Conservation (phyloP, 2,113 vertebrate genomes). For the Helogale parvula region DNA sequence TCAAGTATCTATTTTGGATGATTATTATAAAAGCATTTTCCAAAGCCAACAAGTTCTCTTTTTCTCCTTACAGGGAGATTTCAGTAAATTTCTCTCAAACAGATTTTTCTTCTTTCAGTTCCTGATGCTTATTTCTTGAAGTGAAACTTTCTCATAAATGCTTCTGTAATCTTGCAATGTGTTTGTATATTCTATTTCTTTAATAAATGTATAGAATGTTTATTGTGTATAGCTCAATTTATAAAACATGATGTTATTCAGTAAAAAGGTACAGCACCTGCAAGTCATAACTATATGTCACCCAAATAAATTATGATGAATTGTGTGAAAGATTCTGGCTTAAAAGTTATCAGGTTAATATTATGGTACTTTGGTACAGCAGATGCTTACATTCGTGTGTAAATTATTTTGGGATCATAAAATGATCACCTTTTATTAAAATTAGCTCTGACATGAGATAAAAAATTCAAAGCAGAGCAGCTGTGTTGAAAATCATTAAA, state of each 20-base stretch:
- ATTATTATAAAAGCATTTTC: neutral
- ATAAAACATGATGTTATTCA: neutral
- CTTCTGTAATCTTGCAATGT: neutral
- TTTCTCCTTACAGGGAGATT: neutral
- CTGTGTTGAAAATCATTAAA: slow-evolving; percentile 23
- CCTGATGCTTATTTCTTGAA: neutral
- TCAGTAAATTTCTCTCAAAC: neutral
- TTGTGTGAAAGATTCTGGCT: slow-evolving; percentile 33
- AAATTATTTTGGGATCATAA: slow-evolving; percentile 34
- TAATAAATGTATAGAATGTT: neutral
- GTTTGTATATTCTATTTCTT: neutral
- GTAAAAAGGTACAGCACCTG: slow-evolving; percentile 48
- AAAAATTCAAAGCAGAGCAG: slow-evolving; percentile 19
- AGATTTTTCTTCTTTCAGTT: neutral
- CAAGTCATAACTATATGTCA: slow-evolving; percentile 63
- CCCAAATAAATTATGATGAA: slow-evolving; percentile 72
- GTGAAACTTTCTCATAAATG: neutral
- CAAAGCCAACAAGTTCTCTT: neutral
- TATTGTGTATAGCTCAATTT: neutral
- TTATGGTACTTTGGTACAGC: neutral
- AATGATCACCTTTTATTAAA: slow-evolving; percentile 41
- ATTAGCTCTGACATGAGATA: neutral
- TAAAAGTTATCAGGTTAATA: neutral
- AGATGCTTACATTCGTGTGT: neutral
- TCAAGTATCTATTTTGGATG: neutral